Conservation (phyloP, 2,113 vertebrate species). For the Gymnarchus niloticus region DNA sequence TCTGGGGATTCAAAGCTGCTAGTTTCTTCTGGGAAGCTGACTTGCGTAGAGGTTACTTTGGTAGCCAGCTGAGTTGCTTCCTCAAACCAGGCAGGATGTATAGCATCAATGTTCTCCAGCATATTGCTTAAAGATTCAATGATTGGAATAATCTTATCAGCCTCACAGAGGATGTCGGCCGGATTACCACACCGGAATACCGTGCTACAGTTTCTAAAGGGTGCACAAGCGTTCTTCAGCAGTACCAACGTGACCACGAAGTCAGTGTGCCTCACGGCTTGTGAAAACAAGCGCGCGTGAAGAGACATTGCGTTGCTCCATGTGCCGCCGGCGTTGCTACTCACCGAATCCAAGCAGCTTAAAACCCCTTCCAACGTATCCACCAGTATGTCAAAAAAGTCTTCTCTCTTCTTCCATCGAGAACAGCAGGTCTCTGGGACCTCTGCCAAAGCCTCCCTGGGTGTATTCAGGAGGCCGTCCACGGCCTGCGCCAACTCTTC, state of each 20-base stretch:
- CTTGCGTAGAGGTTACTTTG: conserved; percentile 73
- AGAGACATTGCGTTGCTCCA: conserved; percentile 65
- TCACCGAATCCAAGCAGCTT: conserved; percentile 77
- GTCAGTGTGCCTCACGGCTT: conserved; percentile 76
- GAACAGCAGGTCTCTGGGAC: conserved; percentile 78
- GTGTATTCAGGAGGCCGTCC: conserved; percentile 65
- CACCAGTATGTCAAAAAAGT: conserved; percentile 81
- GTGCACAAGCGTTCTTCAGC: conserved; percentile 78
- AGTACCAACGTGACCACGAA: conserved; percentile 84
- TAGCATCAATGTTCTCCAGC: conserved; percentile 77
- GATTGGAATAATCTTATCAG: conserved; percentile 73
- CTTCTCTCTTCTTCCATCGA: conserved; percentile 84
- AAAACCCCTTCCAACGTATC: conserved; percentile 82
- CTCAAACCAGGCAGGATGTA: conserved; percentile 89
- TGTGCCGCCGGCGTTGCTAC: conserved; percentile 56
- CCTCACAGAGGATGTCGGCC: conserved; percentile 77
- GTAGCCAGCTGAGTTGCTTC: conserved; percentile 77
- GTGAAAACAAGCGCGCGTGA: conserved; percentile 73
- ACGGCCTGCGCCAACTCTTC: conserved; percentile 71
- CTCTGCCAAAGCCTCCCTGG: conserved; percentile 63
- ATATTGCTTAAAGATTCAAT: conserved; percentile 83
- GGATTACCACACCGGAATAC: conserved; percentile 81
- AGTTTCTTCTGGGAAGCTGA: conserved; percentile 67
- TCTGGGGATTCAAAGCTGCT: conserved; percentile 68
- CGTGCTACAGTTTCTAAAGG: conserved; percentile 78